Evolutionary conservation across 2,113 vertebrate species (phyloP).

Genomic region (Sorex fumeus): DNA sequence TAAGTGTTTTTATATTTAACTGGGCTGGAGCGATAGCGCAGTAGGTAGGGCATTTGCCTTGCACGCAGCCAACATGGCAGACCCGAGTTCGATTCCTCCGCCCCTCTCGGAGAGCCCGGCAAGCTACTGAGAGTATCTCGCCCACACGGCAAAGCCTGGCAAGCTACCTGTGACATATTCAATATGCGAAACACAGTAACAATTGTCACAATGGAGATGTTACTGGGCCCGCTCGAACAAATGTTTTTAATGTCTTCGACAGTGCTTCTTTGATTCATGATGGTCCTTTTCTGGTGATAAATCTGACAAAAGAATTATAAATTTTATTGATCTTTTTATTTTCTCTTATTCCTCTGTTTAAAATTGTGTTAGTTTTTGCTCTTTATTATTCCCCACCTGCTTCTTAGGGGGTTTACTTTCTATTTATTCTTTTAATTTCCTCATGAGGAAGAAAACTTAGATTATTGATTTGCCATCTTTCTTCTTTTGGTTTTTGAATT

Average conservation of each 20-base stretch:
- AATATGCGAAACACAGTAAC: too few relatives aligned
- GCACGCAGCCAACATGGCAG: too few relatives aligned
- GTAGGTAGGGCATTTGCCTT: too few relatives aligned
- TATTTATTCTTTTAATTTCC: constrained; percentile 56
- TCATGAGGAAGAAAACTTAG: constrained; percentile 28
- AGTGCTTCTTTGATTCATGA: constrained; percentile 32
- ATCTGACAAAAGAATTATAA: constrained; percentile 13
- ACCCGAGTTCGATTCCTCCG: too few relatives aligned
- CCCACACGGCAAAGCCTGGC: too few relatives aligned
- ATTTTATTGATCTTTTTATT: constrained; percentile 24
- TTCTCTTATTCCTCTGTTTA: constrained; percentile 45
- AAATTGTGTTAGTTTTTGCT: constrained; percentile 56
- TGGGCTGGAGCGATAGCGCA: too few relatives aligned
- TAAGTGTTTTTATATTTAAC: too few relatives aligned
- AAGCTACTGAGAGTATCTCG: too few relatives aligned
- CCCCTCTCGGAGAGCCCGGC: too few relatives aligned
- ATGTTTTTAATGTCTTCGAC: constrained; percentile 47
- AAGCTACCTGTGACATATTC: too few relatives aligned
- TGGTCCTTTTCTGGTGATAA: constrained; percentile 23
- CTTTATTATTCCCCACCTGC: neutral
- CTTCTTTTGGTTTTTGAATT: neutral
- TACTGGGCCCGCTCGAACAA: too few relatives aligned
- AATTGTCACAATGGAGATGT: too few relatives aligned
- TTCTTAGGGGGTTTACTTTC: constrained; percentile 47
- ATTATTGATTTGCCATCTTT: constrained; percentile 40